Evolutionary conservation across 1,140 invertebrate genomes (phyloP).

Genomic region (Leucophenga varia): DNA sequence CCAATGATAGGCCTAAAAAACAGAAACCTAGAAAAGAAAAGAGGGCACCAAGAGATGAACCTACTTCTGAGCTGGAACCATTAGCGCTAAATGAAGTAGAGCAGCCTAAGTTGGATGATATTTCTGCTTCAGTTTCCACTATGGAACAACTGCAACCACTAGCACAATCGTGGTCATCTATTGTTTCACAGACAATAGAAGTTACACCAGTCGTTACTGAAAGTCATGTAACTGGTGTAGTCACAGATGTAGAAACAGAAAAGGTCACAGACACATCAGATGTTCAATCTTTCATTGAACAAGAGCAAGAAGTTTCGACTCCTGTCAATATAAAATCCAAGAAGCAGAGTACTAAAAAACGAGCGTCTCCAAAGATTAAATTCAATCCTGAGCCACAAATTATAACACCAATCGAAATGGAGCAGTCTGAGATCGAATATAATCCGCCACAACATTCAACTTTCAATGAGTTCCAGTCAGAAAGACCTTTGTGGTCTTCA

Average conservation of each 20-base stretch:
- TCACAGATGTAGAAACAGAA: background rate
- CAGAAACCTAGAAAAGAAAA: too few species aligned
- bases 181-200: slow-evolving; percentile 22
- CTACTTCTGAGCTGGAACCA: too few species aligned
- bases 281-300: slow-evolving; percentile 9
- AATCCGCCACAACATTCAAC: slow-evolving; percentile 6
- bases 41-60: too few species aligned
- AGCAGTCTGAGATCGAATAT: too few species aligned
- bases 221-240: background rate
- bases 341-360: too few species aligned
- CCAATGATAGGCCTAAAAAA: background rate
- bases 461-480: slow-evolving; percentile 1
- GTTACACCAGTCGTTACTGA: background rate
- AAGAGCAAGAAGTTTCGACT: slow-evolving; percentile 16
- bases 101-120: too few species aligned
- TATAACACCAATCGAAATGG: too few species aligned
- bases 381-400: background rate
- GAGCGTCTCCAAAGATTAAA: slow-evolving; percentile 13
- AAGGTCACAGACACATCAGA: background rate
- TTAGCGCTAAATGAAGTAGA: too few species aligned
- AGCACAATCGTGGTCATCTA: slow-evolving; percentile 39
- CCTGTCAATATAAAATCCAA: too few species aligned
- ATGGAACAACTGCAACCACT: slow-evolving; percentile 4
- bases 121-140: too few species aligned
- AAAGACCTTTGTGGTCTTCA: slow-evolving; percentile 32